phyloP scores from a whole-genome alignment of 2,113 vertebrate genomes.

The Micronycteris hirsuta region DNA sequence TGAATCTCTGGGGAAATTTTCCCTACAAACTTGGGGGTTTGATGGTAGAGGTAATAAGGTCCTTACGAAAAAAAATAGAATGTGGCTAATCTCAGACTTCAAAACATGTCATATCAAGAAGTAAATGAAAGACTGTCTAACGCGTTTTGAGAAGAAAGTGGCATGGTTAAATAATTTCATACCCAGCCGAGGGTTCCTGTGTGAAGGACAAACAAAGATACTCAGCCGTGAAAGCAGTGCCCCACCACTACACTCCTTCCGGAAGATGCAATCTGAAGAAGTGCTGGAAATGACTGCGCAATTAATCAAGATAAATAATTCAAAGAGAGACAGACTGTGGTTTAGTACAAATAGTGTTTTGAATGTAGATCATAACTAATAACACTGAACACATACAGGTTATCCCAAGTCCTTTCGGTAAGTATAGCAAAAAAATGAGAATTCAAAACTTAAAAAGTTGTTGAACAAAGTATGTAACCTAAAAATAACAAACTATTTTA shows the following conservation, averaged over 20 bases:
- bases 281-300: background rate
- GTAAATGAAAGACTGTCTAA: background rate
- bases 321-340: background rate
- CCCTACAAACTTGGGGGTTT: background rate
- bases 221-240: background rate
- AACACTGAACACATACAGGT: background rate
- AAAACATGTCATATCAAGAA: background rate
- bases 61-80: background rate
- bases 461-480: background rate
- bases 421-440: background rate
- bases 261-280: background rate
- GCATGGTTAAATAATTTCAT: constrained; percentile 38
- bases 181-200: background rate
- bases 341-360: background rate
- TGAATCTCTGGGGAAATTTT: background rate
- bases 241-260: background rate
- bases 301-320: background rate
- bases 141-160: background rate
- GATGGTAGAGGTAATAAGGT: background rate
- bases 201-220: background rate
- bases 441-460: background rate
- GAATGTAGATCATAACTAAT: background rate
- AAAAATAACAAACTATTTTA: background rate
- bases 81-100: background rate
- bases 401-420: background rate